Conservation (phyloP, 2,113 vertebrate genomes). For the Sander vitreus region DNA sequence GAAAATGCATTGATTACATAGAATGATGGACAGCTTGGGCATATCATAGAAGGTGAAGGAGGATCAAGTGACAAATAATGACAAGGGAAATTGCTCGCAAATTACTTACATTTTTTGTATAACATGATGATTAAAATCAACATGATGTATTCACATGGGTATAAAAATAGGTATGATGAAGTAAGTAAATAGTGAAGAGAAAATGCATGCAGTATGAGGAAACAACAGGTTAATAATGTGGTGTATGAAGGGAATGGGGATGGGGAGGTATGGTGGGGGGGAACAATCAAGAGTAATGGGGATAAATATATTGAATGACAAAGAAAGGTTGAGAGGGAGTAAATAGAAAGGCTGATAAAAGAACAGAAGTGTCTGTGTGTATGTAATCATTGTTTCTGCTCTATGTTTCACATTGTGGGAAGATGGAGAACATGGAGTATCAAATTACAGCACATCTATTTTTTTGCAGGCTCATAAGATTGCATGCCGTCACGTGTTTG, state of each 20-base stretch:
- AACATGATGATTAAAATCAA: neutral
- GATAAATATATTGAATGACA: constrained; percentile 9
- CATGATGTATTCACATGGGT: neutral
- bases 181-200: neutral
- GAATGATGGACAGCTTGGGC: constrained; percentile 7
- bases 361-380: neutral
- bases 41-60: neutral
- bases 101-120: neutral
- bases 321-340: neutral
- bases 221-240: constrained; percentile 8
- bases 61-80: neutral
- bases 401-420: constrained; percentile 19
- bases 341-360: neutral
- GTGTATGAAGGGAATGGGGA: neutral
- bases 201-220: neutral
- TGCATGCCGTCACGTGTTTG: constrained; percentile 3
- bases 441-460: constrained; percentile 27
- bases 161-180: constrained; percentile 1
- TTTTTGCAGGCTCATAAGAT: constrained; percentile 37
- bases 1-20: constrained; percentile 8
- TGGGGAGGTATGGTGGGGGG: neutral
- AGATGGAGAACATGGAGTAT: constrained; percentile 25
- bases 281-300: constrained; percentile 28
- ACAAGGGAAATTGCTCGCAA: neutral
- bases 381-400: constrained; percentile 21